phyloP scores from a whole-genome alignment of 2,113 vertebrate species.

The Dasyprocta punctata region DNA sequence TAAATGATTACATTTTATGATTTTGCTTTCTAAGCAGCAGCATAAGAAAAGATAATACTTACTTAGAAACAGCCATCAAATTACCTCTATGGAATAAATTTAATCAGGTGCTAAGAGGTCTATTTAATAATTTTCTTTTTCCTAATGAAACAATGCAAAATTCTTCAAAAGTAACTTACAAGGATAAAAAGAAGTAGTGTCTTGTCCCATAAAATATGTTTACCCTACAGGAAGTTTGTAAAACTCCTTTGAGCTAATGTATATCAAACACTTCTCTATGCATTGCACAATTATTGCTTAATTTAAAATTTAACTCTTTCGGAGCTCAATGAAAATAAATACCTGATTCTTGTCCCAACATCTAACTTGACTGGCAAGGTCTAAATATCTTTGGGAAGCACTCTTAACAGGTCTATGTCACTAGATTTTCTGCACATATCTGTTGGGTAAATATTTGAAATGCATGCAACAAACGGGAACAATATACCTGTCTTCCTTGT shows the following conservation, averaged over 20 bases:
- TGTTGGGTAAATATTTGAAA: conserved; percentile 4
- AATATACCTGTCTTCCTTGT: neutral
- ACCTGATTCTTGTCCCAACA: neutral
- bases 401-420: neutral
- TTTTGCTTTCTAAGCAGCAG: conserved; percentile 48
- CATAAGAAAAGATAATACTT: neutral
- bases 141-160: neutral
- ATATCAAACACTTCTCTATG: conserved; percentile 73
- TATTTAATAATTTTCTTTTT: conserved; percentile 25
- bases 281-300: conserved; percentile 74
- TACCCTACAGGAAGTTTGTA: conserved; percentile 70
- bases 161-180: neutral
- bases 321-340: neutral
- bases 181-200: neutral
- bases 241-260: conserved; percentile 56
- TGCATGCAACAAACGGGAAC: conserved; percentile 14
- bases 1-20: neutral
- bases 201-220: neutral
- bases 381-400: neutral
- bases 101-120: neutral
- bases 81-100: neutral
- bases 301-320: conserved; percentile 33
- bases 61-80: neutral
- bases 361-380: neutral
- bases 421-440: neutral